A percentile compares a stretch with the other conserved stretches of the same genome.
Evolutionary conservation across 1,140 invertebrate species (phyloP).

Genomic region (Euura saliciscinereae): DNA sequence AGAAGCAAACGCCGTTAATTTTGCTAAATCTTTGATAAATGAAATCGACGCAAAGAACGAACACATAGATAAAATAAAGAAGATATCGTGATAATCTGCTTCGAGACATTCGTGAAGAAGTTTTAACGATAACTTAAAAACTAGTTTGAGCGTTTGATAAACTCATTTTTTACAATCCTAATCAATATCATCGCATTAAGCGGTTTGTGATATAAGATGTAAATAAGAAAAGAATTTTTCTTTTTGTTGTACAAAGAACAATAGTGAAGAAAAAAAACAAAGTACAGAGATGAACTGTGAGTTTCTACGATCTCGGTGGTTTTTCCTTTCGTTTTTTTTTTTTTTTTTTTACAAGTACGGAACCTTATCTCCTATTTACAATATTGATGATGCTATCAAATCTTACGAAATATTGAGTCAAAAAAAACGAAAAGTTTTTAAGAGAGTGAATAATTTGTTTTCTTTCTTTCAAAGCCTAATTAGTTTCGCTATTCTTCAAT

Average conservation of each 20-base stretch:
- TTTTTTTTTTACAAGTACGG: constrained; percentile 59
- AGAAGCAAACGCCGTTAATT: constrained; percentile 66
- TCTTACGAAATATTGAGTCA: constrained; percentile 52
- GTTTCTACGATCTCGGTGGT: too few relatives aligned
- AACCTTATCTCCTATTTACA: constrained; percentile 31
- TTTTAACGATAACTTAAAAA: constrained; percentile 25
- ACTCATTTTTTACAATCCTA: too few relatives aligned
- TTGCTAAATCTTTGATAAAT: constrained; percentile 63
- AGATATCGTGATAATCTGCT: not conserved
- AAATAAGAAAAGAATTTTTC: not conserved
- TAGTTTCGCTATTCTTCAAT: too few relatives aligned
- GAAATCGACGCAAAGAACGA: constrained; percentile 64
- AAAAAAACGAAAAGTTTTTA: constrained; percentile 52
- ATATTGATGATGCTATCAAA: constrained; percentile 57
- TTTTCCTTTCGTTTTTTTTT: constrained; percentile 33
- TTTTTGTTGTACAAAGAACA: not conserved
- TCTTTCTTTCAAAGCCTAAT: too few relatives aligned
- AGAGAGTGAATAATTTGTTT: too few relatives aligned
- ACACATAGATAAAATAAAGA: constrained; percentile 43
- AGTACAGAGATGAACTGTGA: too few relatives aligned
- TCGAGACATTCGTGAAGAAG: constrained; percentile 9
- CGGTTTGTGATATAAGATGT: not conserved
- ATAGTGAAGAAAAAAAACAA: not conserved
- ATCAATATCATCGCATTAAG: not conserved
- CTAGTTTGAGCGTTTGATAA: not conserved